phyloP scores from a whole-genome alignment of 2,888 invertebrate species.

The Vanessa cardui region DNA sequence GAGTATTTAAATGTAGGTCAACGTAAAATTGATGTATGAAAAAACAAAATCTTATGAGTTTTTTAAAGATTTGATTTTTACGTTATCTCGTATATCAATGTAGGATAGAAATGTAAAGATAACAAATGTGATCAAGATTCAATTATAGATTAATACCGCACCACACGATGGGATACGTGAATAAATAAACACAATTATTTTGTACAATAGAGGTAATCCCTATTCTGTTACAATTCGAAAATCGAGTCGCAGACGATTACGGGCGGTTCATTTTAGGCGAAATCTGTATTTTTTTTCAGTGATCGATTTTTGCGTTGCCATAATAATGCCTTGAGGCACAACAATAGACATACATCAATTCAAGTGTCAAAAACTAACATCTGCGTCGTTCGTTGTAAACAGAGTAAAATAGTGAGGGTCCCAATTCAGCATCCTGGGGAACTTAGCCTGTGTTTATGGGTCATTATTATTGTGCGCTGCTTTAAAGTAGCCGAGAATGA shows the following conservation, averaged over 20 bases:
- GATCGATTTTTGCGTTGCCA: constrained; percentile 69
- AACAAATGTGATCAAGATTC: constrained; percentile 78
- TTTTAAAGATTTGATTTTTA: background rate
- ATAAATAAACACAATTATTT: constrained; percentile 81
- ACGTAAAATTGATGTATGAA: background rate
- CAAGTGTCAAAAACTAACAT: constrained; percentile 83
- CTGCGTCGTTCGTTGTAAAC: constrained; percentile 79
- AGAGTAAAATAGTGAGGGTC: constrained; percentile 69
- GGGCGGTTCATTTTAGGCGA: constrained; percentile 64
- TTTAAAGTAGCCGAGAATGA: constrained; percentile 79
- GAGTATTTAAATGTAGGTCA: too few relatives aligned
- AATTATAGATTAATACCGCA: constrained; percentile 80
- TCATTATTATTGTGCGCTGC: constrained; percentile 78
- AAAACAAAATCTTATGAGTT: too few relatives aligned
- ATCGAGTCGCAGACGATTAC: constrained; percentile 60
- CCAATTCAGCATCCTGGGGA: constrained; percentile 67
- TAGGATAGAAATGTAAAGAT: constrained; percentile 66
- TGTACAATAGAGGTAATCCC: constrained; percentile 75
- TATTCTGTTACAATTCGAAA: constrained; percentile 66
- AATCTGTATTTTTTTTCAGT: constrained; percentile 68
- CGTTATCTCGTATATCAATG: constrained; percentile 46
- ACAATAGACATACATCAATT: constrained; percentile 81
- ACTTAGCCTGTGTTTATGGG: constrained; percentile 77
- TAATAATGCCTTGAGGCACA: constrained; percentile 66
- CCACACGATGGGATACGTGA: constrained; percentile 79